A percentile compares a stretch with the other conserved stretches of the same genome.
These are phyloP conservation scores for Chrysodeixis includens DNA, from an alignment of 2,888 invertebrate genomes.

Conservation along the genomic window DNA sequence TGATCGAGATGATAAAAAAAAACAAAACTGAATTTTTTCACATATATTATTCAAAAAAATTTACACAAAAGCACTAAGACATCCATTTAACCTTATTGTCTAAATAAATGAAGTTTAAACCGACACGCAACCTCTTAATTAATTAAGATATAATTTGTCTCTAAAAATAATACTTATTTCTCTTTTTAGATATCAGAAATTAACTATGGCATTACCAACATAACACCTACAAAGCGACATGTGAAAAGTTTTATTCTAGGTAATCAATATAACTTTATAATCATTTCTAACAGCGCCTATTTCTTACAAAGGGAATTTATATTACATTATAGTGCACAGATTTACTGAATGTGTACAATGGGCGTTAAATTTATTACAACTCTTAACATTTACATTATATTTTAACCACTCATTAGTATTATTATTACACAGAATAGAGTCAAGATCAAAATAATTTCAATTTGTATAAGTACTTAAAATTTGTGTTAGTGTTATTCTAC, in stretches of 20 bases:
- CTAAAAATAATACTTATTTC: conserved; percentile 88
- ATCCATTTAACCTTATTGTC: conserved; percentile 89
- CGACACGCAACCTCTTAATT: conserved; percentile 88
- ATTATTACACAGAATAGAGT: conserved; percentile 59
- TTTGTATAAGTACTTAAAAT: conserved; percentile 58
- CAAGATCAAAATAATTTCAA: conserved; percentile 60
- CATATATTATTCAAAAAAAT: conserved; percentile 90
- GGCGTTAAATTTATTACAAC: conserved; percentile 74
- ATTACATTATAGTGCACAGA: conserved; percentile 84
- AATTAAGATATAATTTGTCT: conserved; percentile 87
- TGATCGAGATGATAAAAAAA: conserved; percentile 21
- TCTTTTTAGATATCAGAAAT: conserved; percentile 78
- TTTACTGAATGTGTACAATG: conserved; percentile 82
- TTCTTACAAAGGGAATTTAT: conserved; percentile 80
- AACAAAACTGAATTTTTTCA: conserved; percentile 77
- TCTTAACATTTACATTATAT: conserved; percentile 75
- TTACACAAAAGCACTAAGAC: conserved; percentile 90
- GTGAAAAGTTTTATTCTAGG: conserved; percentile 74
- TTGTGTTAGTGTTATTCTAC: conserved; percentile 53
- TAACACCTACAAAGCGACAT: conserved; percentile 83
- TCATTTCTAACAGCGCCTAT: conserved; percentile 77
- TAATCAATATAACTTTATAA: conserved; percentile 73
- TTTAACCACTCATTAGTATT: conserved; percentile 61
- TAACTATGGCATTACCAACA: conserved; percentile 83
- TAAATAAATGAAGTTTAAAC: conserved; percentile 88